phyloP scores from a whole-genome alignment of 2,113 vertebrate species.

The Hepsetus odoe region DNA sequence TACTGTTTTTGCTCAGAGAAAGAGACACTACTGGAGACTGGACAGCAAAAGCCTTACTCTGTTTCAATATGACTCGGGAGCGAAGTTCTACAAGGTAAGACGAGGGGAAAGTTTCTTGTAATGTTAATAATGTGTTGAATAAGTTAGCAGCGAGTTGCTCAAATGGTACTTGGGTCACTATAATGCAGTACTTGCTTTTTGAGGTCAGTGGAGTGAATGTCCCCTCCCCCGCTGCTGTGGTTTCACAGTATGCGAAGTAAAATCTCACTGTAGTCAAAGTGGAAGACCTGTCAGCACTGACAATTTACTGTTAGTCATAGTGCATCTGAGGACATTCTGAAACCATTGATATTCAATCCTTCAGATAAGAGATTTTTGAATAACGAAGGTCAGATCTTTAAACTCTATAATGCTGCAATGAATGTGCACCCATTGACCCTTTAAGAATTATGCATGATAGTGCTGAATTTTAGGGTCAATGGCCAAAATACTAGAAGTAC shows the following conservation, averaged over 20 bases:
- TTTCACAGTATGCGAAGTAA: slow-evolving; percentile 32
- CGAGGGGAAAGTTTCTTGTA: not conserved
- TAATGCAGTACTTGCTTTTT: not conserved
- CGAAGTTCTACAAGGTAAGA: slow-evolving; percentile 94
- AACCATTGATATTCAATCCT: too few relatives aligned
- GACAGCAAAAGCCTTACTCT: slow-evolving; percentile 96
- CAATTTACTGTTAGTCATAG: slow-evolving; percentile 31
- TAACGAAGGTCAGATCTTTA: too few relatives aligned
- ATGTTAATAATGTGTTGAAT: not conserved
- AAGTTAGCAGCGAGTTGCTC: not conserved
- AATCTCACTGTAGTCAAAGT: slow-evolving; percentile 34
- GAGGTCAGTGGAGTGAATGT: slow-evolving; percentile 9
- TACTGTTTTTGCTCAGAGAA: slow-evolving; percentile 81
- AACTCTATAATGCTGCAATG: too few relatives aligned
- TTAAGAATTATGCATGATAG: too few relatives aligned
- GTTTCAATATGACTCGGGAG: slow-evolving; percentile 96
- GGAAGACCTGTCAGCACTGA: slow-evolving; percentile 18
- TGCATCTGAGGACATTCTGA: slow-evolving; percentile 30
- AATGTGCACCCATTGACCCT: too few relatives aligned
- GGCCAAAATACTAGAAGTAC: too few relatives aligned
- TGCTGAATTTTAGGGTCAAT: too few relatives aligned
- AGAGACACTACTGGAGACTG: slow-evolving; percentile 97
- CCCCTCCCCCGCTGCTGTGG: slow-evolving; percentile 33
- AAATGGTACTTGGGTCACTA: not conserved
- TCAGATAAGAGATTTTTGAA: too few relatives aligned